Conservation (phyloP, 2,797 vertebrate genomes). For the Rousettus madagascariensis region DNA sequence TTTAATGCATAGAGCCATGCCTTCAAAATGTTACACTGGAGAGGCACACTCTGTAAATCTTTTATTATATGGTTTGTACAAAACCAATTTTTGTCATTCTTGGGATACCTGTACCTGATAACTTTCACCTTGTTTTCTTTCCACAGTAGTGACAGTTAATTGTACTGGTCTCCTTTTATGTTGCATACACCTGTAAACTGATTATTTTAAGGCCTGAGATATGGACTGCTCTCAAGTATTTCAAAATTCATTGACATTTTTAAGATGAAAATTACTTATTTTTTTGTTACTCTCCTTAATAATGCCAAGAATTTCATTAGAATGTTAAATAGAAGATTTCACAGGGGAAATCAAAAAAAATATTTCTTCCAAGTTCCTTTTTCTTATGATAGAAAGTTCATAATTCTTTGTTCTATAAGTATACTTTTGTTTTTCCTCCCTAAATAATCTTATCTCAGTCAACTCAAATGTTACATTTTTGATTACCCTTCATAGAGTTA, state of each 20-base stretch:
- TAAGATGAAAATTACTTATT: neutral
- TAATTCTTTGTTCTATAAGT: conserved; percentile 29
- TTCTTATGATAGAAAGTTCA: neutral
- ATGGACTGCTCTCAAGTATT: neutral
- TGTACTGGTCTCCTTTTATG: neutral
- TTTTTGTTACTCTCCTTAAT: neutral
- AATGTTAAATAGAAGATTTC: neutral
- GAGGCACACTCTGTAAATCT: neutral
- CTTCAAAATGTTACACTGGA: neutral
- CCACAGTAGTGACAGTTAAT: neutral
- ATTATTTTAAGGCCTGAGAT: conserved; percentile 13
- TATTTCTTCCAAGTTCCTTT: neutral
- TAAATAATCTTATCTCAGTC: neutral
- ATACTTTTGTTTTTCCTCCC: neutral
- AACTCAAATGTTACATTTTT: neutral
- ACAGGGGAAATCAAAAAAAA: neutral
- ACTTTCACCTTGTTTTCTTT: neutral
- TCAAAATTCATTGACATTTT: neutral
- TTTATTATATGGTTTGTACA: neutral
- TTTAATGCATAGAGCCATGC: neutral
- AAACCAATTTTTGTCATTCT: conserved; percentile 3
- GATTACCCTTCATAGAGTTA: neutral
- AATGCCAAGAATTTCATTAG: neutral
- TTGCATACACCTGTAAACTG: neutral
- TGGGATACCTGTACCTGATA: neutral